Evolutionary conservation across 2,113 vertebrate genomes (phyloP), one percentile per base, ranked within the genome.

Genomic region (Sigmodon hispidus): DNA sequence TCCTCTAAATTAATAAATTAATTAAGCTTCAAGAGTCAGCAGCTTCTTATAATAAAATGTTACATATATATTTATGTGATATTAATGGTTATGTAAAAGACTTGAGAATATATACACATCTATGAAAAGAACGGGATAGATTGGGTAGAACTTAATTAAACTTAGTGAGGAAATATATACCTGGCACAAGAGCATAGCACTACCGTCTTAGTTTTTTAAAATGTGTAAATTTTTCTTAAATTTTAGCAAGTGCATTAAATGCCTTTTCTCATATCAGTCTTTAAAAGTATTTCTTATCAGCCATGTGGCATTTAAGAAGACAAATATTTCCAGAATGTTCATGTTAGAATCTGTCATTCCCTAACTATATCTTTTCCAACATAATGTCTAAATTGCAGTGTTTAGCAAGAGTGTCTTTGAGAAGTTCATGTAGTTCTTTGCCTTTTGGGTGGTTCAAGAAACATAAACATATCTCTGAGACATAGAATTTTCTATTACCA

Each of bases 221-320:
- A 85, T 24, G 79, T 24, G 15, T 57, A 40, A 75, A 26, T 73
- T 70, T 0, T 57, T 91, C 26, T 26, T n/a, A 40, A 90, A 48
- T 95, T 89, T 95, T 83, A 61, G 19, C 40, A 85, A 67, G 31
- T 21, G 11, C 26, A 65, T 91, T 87, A 84, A 40, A 69, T 83
- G 26, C 67, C 63, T 70, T 88, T 5, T 1, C 19, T 4, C 34
- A 21, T 70, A 69, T 8, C 40, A 45, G 43, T 8, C 15, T 57
- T 45, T 79, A 94, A 52, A 69, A 8, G 16, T 83, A 5, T 48
- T 89, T 95, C 2, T 95, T 91, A 77, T 65, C 45, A 91, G 50
- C 89, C 79, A 17, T 24, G 61, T 5, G n/a, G 21, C 3, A 43
- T 76, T 72, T 72, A 63, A 59, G 45, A 93, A n/a, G n/a, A 65